Base-by-base conservation (phyloP, 2,888 invertebrate species). In the Mimachlamys varia region DNA sequence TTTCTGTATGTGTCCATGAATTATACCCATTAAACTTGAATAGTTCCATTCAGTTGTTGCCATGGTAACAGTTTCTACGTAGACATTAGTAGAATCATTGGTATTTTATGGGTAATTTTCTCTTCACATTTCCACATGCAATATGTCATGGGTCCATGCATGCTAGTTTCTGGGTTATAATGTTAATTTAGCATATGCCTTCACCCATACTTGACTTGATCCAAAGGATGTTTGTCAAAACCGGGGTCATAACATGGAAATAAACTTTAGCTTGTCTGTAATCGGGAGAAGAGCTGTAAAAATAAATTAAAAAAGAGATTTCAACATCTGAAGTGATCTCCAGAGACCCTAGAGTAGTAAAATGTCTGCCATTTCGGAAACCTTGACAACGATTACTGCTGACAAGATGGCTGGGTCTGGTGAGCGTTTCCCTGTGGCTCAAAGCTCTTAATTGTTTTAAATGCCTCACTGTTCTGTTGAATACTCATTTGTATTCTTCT, bases 111-210 rank as follows among this genome's bases (percentile, higher is more conserved):
- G 76, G 33, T 76, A 76, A 76, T 76, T 76, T 76, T 76, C 76
- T 76, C 76, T 76, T 76, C 76, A 76, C 27, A 33, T 76, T 76
- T 76, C 76, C 76, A 76, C 76, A 76, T 76, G 76, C 76, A 76
- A 76, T 76, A 76, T 76, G 76, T 76, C 76, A 76, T 76, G 76
- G 76, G 76, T 76, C 76, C 12, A 12, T 76, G 33, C 76, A 76
- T 76, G 76, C 76, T 76, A 76, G 76, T 76, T 76, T 76, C 17
- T 22, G 7, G 12, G 76, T 76, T 76, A 76, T 33, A 76, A 76
- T 33, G 27, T 27, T 76, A 76, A 76, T 76, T 76, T 27, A 76
- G 17, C 33, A 22, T 76, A 33, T 33, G 76, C 33, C 27, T 76
- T 76, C 76, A 76, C 33, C 76, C 76, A 76, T 76, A 27, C 12